Base-by-base conservation (phyloP, 1,140 invertebrate species). In the Daktulosphaira vitifoliae region DNA sequence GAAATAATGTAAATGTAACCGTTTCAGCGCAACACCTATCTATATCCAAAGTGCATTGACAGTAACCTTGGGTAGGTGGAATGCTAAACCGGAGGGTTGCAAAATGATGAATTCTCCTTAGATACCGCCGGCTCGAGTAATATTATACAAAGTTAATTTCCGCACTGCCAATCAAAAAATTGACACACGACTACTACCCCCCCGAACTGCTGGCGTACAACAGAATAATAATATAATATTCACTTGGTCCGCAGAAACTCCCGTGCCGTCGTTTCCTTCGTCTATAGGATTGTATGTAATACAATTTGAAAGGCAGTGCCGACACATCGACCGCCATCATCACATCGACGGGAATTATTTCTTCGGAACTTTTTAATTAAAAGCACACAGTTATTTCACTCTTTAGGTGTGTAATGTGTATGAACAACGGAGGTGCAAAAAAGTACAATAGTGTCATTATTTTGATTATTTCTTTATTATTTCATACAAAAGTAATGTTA, bases 141-240 rank as follows among this genome's bases (percentile, higher is more conserved):
- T n/a, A 26, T 54, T 56, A 59, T 46, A 20, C 25, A 16, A 48
- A 62, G 56, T 62, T 62, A 62, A 62, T 62, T 62, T 62, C 56
- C 56, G 56, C n/a, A 39, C 56, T 62, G 56, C 46, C 56, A 62
- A 48, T 62, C 56, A 62, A 62, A 62, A 62, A 48, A 62, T 62
- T 22, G 56, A 42, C 56, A 29, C 56, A 5, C 39, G 39, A 48
- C 2, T 33, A 29, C 9, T 5, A n/a, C 39, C n/a, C 39, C 11
- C 39, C 5, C n/a, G n/a, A n/a, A n/a, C n/a, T n/a, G n/a, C 39
- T 44, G 4, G 4, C n/a, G 5, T 44, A 16, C 39, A 44, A 23
- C 39, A 18, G 38, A 26, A 25, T 33, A 25, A 48, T 18, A 25
- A 25, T 29, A 48, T 59, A 59, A 25, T 59, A 59, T 59, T 62